Percentiles rank a stretch among this genome's conserved stretches.
phyloP scores from a whole-genome alignment of 2,888 invertebrate species.

The Agrochola lychnidis region DNA sequence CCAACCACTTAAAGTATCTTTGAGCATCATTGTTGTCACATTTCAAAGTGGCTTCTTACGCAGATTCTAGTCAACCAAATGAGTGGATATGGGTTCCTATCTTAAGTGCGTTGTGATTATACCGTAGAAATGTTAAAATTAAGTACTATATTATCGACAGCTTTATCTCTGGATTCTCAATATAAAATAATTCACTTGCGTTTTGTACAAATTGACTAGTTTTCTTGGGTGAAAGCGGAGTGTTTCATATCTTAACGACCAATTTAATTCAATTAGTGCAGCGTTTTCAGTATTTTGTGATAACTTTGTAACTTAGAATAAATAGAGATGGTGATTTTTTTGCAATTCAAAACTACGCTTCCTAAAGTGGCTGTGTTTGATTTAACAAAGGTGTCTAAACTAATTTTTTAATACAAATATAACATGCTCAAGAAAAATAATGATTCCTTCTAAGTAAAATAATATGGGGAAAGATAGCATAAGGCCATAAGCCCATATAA shows the following conservation, averaged over 20 bases:
- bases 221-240: slow-evolving; percentile 11
- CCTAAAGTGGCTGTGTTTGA: slow-evolving; percentile 29
- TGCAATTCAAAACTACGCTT: slow-evolving; percentile 35
- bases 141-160: slow-evolving; percentile 28
- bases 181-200: slow-evolving; percentile 29
- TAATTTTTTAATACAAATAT: neutral
- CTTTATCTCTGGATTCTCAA: slow-evolving; percentile 32
- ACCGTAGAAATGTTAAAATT: slow-evolving; percentile 21
- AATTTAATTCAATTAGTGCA: slow-evolving; percentile 21
- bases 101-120: slow-evolving; percentile 33
- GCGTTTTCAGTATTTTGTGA: slow-evolving; percentile 1
- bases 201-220: slow-evolving; percentile 5
- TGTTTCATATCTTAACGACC: neutral
- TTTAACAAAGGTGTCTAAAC: slow-evolving; percentile 41
- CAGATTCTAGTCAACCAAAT: slow-evolving; percentile 18
- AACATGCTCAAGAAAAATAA: neutral
- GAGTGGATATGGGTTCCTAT: slow-evolving; percentile 38
- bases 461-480: neutral
- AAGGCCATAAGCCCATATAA: neutral
- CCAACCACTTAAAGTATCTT: slow-evolving; percentile 26
- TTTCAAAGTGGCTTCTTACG: slow-evolving; percentile 40
- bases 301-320: slow-evolving; percentile 7
- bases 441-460: neutral
- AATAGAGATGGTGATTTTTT: slow-evolving; percentile 48
- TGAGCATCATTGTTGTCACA: slow-evolving; percentile 41